Evolutionary conservation across 1,140 invertebrate genomes (phyloP).

Genomic region (Conus ventricosus): DNA sequence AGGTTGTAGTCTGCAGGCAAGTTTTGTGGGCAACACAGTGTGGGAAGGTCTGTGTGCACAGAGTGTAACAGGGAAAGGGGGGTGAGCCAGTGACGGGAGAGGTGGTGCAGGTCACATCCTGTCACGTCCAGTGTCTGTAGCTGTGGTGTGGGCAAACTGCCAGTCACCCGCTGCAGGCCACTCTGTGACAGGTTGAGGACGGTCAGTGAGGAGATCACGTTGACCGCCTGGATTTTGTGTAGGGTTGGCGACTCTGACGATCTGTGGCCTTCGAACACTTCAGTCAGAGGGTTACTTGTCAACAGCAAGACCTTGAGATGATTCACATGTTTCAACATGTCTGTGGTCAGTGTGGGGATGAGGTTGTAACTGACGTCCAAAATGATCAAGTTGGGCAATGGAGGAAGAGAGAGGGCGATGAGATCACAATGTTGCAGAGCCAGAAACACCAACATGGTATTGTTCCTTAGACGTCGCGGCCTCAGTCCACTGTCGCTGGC

Average conservation of each 20-base stretch:
- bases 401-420: neutral
- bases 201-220: neutral
- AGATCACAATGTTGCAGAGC: neutral
- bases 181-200: neutral
- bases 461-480: neutral
- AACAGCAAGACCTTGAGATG: too few species aligned
- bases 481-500: neutral
- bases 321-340: too few species aligned
- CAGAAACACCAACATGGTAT: neutral
- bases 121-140: neutral
- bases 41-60: constrained; percentile 6
- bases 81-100: neutral
- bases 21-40: constrained; percentile 19
- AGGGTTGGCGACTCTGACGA: too few species aligned
- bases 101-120: neutral
- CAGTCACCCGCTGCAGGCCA: neutral
- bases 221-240: neutral
- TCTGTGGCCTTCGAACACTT: neutral
- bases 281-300: too few species aligned
- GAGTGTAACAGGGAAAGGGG: neutral
- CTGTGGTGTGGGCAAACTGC: neutral
- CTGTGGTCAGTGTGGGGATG: too few species aligned
- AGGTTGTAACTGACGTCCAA: too few species aligned
- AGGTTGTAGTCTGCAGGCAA: neutral
- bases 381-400: neutral